These are phyloP conservation scores for Epizoanthus stellaris DNA, from an alignment of 92 coral and sea anemone species.

Conservation along the genomic window DNA sequence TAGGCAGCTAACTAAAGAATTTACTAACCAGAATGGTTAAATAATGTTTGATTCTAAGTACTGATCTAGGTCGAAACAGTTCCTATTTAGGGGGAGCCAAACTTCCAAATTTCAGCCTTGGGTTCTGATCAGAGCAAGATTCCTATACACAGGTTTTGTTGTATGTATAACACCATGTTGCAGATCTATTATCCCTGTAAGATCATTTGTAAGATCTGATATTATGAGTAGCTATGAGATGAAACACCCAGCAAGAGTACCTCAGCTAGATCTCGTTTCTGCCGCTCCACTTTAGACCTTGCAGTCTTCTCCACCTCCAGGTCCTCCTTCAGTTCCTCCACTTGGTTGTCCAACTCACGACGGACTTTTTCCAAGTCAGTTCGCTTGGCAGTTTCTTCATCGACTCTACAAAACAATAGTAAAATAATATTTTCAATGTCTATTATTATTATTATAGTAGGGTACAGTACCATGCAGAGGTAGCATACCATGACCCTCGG, in stretches of 20 bases:
- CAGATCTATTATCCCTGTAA: background rate
- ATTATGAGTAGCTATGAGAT: background rate
- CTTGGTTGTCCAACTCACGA: constrained; percentile 89
- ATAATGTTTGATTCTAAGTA: too few relatives aligned
- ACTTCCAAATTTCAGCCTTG: too few relatives aligned
- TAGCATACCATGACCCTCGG: too few relatives aligned
- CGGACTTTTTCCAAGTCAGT: constrained; percentile 82
- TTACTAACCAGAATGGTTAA: too few relatives aligned
- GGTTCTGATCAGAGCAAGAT: too few relatives aligned
- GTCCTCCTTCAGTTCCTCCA: constrained; percentile 93
- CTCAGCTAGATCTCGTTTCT: constrained; percentile 85
- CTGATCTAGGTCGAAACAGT: too few relatives aligned
- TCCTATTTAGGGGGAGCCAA: too few relatives aligned
- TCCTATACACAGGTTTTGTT: too few relatives aligned
- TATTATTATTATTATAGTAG: too few relatives aligned
- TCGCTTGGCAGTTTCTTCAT: constrained; percentile 89
- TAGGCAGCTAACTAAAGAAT: too few relatives aligned
- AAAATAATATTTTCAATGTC: background rate
- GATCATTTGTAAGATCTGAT: background rate
- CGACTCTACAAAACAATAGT: constrained; percentile 63
- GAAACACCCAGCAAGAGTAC: constrained; percentile 35
- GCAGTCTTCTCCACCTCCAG: constrained; percentile 90
- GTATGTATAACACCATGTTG: too few relatives aligned
- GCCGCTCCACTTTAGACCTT: constrained; percentile 85
- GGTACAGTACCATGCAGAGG: too few relatives aligned